A percentile compares a stretch with the other conserved stretches of the same genome.
Evolutionary conservation across 1,140 invertebrate species (phyloP).

Genomic region (Nasonia longicornis): DNA sequence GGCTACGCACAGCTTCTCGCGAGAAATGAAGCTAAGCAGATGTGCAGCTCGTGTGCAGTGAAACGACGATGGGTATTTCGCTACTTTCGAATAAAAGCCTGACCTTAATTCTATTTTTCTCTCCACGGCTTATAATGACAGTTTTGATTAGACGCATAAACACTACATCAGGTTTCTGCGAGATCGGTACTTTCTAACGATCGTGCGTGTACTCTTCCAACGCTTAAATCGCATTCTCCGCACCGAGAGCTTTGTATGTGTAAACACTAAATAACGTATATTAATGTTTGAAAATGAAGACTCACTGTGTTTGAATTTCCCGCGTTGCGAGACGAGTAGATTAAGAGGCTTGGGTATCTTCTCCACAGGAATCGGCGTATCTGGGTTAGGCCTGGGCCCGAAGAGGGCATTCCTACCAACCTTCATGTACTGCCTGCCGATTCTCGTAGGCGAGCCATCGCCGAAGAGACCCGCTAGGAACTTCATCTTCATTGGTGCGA

Average conservation of each 20-base stretch:
- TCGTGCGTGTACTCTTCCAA: too few species aligned
- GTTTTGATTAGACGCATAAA: neutral
- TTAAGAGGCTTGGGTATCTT: conserved; percentile 75
- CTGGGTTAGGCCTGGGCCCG: conserved; percentile 69
- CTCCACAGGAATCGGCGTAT: conserved; percentile 64
- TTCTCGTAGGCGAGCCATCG: conserved; percentile 64
- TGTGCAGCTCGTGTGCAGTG: too few species aligned
- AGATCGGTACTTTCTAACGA: neutral
- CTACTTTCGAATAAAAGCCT: neutral
- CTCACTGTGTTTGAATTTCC: conserved; percentile 81
- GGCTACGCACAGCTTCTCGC: neutral
- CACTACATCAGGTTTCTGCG: neutral
- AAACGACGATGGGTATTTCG: too few species aligned
- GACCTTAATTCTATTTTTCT: neutral
- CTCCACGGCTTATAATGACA: too few species aligned
- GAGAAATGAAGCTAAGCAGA: neutral
- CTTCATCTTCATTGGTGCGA: conserved; percentile 56
- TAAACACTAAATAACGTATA: neutral
- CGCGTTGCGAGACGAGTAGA: conserved; percentile 81
- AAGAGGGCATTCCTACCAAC: conserved; percentile 79
- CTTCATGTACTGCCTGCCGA: conserved; percentile 79
- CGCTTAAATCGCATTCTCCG: neutral
- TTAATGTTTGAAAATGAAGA: conserved; percentile 50
- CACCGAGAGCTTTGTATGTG: neutral
- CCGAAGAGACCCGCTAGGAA: conserved; percentile 66